Base-by-base conservation (phyloP, 2,113 vertebrate genomes). In the Beaufortia kweichowensis region DNA sequence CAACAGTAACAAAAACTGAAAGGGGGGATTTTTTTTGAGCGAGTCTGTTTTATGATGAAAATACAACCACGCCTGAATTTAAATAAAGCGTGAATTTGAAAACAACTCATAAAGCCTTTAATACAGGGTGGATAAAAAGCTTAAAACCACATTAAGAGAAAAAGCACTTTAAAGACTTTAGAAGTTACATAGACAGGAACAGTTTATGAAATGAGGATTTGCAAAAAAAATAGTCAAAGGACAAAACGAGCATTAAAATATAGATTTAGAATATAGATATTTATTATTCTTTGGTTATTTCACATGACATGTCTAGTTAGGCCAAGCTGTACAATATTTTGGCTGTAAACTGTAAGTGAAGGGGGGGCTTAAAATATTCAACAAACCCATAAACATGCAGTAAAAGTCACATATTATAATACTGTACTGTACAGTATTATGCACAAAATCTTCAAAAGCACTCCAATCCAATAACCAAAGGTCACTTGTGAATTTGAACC, bases 31-130 rank as follows among this genome's bases (percentile, higher is more conserved):
- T 8, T 31, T 50, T 39, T 53, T 77, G n/a, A 69, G 35, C 46
- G 67, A 31, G 28, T 33, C 53, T 55, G 48, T 55, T 56, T 76
- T 33, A 62, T 23, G 68, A 76, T 70, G 26, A 70, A 68, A 80
- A 59, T 5, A 59, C 46, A 24, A 43, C 68, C 33, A 80, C 60
- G 24, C 31, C 57, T 56, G 33, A 26, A 65, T 56, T 72, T 62
- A 81, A 63, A 71, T 23, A 29, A 62, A 70, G 66, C 48, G 59
- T 76, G 59, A 70, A 76, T 76, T 48, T 70, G 63, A 71, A 69
- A 56, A 69, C 73, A 80, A 53, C 60, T 59, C 56, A 43, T 80
- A 76, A 76, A 80, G 71, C 73, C 64, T 71, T 60, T 62, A 70
- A 56, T 26, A 23, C 1, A 4, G 73, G 46, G 62, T 60, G 61